Conservation (phyloP, 2,888 invertebrate species). For the Stegana nigrithorax region DNA sequence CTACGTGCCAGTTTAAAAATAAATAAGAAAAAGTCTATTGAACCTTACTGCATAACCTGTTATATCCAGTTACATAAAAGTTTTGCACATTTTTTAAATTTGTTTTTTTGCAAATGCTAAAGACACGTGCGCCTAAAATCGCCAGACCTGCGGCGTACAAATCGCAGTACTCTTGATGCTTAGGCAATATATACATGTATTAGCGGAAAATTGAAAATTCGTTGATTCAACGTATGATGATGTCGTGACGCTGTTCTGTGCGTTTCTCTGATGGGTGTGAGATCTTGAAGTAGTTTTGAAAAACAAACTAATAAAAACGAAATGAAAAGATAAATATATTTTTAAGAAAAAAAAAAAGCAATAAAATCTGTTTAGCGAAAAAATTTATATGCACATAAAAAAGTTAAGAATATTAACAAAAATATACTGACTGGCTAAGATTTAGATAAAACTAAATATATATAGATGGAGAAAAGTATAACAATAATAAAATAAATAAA, state of each 20-base stretch:
- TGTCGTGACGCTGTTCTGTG: no score
- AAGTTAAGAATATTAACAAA: no score
- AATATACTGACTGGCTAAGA: no score
- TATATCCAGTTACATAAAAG: constrained; percentile 44
- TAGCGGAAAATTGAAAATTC: no score
- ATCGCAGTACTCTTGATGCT: no score
- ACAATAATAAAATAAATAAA: background rate
- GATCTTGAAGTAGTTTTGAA: constrained; percentile 29
- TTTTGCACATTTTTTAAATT: constrained; percentile 44
- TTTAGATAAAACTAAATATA: background rate
- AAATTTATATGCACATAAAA: constrained; percentile 26
- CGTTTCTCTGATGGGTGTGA: constrained; percentile 20
- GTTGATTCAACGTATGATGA: no score
- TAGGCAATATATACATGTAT: no score
- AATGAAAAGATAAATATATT: constrained; percentile 24
- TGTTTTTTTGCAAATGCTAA: background rate
- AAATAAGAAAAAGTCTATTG: constrained; percentile 21
- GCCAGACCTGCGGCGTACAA: background rate
- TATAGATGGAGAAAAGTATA: background rate
- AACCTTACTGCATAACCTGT: constrained; percentile 45
- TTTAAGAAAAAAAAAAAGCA: constrained; percentile 18
- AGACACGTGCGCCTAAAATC: constrained; percentile 3
- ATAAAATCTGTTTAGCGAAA: constrained; percentile 27
- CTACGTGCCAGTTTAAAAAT: no score
- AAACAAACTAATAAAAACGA: background rate